A percentile compares a stretch with the other conserved stretches of the same genome.
Conservation (phyloP, 2,797 vertebrate genomes). For the Pangasius macronema region DNA sequence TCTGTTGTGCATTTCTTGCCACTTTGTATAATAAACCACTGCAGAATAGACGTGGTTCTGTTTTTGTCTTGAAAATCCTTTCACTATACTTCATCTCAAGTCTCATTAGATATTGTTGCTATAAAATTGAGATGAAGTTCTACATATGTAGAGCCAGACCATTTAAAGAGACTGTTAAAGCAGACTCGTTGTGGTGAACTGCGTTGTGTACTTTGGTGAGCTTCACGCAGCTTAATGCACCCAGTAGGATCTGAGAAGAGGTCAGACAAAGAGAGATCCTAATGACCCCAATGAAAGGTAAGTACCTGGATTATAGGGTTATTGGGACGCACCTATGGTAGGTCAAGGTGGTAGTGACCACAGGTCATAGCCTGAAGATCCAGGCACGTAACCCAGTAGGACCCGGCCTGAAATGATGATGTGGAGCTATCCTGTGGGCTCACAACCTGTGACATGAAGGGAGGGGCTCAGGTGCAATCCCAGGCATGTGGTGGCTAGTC, state of each 20-base stretch:
- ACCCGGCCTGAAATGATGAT: not conserved
- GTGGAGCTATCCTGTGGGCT: not conserved
- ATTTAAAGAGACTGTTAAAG: not conserved
- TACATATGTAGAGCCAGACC: not conserved
- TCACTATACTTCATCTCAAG: too few species aligned
- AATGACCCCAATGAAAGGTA: not conserved
- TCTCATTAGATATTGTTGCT: not conserved
- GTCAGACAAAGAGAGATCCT: not conserved
- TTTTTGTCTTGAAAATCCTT: too few species aligned
- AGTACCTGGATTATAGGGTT: not conserved
- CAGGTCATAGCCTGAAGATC: not conserved
- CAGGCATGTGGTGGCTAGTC: not conserved
- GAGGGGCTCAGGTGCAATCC: not conserved
- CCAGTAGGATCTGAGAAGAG: not conserved
- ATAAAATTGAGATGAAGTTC: not conserved
- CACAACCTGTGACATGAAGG: not conserved
- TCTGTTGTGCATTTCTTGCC: not conserved
- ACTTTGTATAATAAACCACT: slow-evolving; percentile 11
- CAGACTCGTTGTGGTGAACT: not conserved
- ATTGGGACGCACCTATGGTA: not conserved
- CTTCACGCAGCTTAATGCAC: not conserved
- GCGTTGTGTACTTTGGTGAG: not conserved
- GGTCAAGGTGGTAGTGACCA: not conserved
- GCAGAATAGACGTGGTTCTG: not conserved
- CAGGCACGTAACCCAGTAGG: not conserved